Evolutionary conservation across 2,797 vertebrate species (phyloP).

Genomic region (Trachops cirrhosus): DNA sequence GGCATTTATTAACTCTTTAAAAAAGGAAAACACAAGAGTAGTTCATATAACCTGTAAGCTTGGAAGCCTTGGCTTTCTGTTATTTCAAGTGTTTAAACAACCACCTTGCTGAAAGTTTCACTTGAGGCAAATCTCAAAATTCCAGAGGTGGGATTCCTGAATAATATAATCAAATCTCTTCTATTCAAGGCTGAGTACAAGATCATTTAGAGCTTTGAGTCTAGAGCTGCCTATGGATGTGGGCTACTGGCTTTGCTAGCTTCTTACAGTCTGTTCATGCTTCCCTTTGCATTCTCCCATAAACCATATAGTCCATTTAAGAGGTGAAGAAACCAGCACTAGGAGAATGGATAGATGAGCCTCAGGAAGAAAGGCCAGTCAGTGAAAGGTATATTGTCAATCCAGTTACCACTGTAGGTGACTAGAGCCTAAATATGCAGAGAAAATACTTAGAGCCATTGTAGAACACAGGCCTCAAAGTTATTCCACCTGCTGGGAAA

Average conservation of each 20-base stretch:
- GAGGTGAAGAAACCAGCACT: neutral
- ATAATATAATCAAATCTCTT: neutral
- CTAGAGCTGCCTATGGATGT: neutral
- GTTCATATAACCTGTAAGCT: neutral
- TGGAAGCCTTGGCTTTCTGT: neutral
- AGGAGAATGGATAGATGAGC: neutral
- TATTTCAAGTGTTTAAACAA: neutral
- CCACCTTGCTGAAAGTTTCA: neutral
- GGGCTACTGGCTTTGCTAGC: neutral
- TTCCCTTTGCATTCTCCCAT: neutral
- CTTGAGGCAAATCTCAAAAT: conserved; percentile 27
- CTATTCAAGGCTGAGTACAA: neutral
- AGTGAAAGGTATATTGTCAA: neutral
- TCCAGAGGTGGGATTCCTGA: neutral
- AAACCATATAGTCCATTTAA: neutral
- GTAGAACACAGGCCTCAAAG: neutral
- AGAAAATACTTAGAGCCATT: neutral
- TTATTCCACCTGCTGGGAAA: neutral
- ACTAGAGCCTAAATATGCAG: neutral
- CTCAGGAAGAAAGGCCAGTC: neutral
- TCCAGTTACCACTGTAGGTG: neutral
- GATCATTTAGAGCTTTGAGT: neutral
- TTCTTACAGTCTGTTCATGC: neutral
- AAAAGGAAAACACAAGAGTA: neutral
- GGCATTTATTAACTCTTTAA: neutral